Base-by-base conservation (phyloP, 2,113 vertebrate genomes). In the Callipepla squamata region DNA sequence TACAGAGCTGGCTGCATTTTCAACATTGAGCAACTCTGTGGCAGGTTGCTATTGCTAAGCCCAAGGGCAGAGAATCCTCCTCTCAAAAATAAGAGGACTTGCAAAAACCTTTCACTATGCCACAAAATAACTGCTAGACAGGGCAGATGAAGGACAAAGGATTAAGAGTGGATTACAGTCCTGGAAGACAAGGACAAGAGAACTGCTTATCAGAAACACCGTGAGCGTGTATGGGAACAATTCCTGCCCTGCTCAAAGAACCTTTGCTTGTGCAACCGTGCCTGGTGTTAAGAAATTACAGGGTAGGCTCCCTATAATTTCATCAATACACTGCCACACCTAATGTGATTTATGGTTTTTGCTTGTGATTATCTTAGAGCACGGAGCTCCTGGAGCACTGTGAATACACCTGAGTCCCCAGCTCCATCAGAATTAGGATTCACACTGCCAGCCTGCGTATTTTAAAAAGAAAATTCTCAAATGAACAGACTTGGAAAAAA, bases 271-370 rank as follows among this genome's bases (percentile, higher is more conserved):
- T 92, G 92, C 80, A 92, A 53, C 51, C 79, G 0, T 21, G 53
- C 32, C 18, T 68, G 66, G 40, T 85, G 45, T 74, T 87, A 73
- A 89, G 80, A 89, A 95, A 94, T 96, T 87, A 93, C 70, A 93
- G 94, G 70, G 66, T 79, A 92, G 50, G 23, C 36, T 94, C 78
- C 92, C 80, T 93, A 20, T 94, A 85, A 95, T 96, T 95, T 95
- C 73, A 87, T 87, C 87, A 91, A 89, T 90, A 85, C 63, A 9
- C 47, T 80, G 81, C 84, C 84, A 87, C 84, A 80, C 84, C 62
- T 93, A 82, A 72, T 57, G 87, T 44, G 79, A 94, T 94, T 91
- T 94, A 82, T 69, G 67, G 76, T 94, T 95, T 87, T 58, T 77
- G 63, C 55, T 82, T 48, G 67, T 81, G 80, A 87, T 92, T 89